These are phyloP conservation scores for Phlogophora meticulosa DNA, from an alignment of 2,888 invertebrate genomes.

Conservation along the genomic window DNA sequence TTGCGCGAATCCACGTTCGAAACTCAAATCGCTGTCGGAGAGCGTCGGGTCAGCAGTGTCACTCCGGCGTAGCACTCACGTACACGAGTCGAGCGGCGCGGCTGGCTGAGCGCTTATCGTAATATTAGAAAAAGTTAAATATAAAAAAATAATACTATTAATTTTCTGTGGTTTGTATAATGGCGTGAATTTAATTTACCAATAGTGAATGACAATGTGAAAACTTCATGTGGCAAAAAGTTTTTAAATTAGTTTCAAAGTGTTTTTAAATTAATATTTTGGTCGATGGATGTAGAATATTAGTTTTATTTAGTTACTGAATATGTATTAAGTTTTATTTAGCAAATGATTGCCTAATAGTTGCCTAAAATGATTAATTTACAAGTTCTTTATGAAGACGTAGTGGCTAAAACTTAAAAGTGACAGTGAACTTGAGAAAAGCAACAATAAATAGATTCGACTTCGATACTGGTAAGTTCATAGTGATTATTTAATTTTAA, in stretches of 20 bases:
- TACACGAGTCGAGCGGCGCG: constrained; percentile 62
- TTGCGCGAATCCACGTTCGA: constrained; percentile 70
- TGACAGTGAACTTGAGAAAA: constrained; percentile 21
- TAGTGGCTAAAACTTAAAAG: constrained; percentile 25
- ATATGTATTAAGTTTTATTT: neutral
- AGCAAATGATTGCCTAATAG: neutral
- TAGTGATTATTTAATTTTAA: neutral
- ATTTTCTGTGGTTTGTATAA: constrained; percentile 27
- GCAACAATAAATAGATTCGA: neutral
- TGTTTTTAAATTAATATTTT: constrained; percentile 39
- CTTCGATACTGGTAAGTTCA: constrained; percentile 33
- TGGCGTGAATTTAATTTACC: constrained; percentile 32
- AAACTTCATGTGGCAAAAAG: constrained; percentile 49
- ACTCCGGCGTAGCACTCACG: constrained; percentile 66
- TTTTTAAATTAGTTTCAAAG: constrained; percentile 45
- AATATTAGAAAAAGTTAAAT: constrained; percentile 49
- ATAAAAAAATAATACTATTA: constrained; percentile 19
- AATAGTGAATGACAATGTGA: constrained; percentile 36
- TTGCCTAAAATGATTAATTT: constrained; percentile 5
- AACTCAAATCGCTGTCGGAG: constrained; percentile 71
- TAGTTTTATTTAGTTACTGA: neutral
- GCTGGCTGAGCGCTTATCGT: constrained; percentile 52
- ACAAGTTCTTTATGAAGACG: constrained; percentile 2
- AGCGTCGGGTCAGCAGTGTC: constrained; percentile 73
- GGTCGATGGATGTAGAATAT: neutral